Evolutionary conservation across 2,888 invertebrate species (phyloP), one percentile per base, ranked within the genome.

Genomic region (Lacanobia wlatinum): DNA sequence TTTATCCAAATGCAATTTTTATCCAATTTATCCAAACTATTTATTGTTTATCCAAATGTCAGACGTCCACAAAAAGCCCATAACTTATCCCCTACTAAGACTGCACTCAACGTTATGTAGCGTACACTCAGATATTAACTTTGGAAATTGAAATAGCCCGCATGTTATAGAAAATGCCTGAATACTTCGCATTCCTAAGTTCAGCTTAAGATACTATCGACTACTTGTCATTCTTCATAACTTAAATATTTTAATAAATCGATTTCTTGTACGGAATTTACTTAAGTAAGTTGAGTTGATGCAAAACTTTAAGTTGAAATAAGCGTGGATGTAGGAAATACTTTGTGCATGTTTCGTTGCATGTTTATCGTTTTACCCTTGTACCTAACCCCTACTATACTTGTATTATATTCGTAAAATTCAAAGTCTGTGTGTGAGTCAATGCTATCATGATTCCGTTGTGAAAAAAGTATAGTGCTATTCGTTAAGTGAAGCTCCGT

Each of bases 101-200:
- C 62, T 85, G 77, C 79, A 79, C 70, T 65, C 70, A 71, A 58
- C 40, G 71, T 71, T 79, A 74, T 83, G 79, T 70, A 21, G 65
- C 71, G 66, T 65, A 78, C 50, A 65, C 73, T 76, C 28, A 69
- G 75, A 84, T 81, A 85, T n/a, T n/a, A n/a, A n/a, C 77, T 84
- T 74, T 69, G 74, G 60, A 76, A 82, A 84, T 84, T 84, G 77
- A 48, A 84, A 85, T 82, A 82, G 64, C 82, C 71, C 43, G 73
- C 82, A 82, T 84, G 64, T 66, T 84, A 77, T 79, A 77, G 74
- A 85, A 77, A 83, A 78, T 61, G 67, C 56, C 61, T 48, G 53
- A 60, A 83, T 83, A 64, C 38, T 67, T 56, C 34, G 28, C 28
- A 18, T 63, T 58, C 63, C 43, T 28, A 67, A 82, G 40, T 77